These are phyloP conservation scores for Netelia inedita DNA, from an alignment of 2,888 invertebrate species.

Conservation along the genomic window DNA sequence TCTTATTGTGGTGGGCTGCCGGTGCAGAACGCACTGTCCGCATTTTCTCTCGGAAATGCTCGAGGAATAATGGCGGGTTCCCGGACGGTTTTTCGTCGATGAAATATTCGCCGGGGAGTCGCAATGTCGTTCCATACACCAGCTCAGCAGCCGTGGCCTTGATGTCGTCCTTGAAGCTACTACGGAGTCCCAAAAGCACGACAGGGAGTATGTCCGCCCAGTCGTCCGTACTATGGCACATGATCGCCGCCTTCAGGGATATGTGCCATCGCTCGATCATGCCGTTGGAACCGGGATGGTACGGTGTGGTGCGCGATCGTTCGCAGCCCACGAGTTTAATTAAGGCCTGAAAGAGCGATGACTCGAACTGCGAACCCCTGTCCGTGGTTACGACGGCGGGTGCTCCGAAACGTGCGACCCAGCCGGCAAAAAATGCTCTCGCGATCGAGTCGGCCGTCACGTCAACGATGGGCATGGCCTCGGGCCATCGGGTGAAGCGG, in stretches of 20 bases:
- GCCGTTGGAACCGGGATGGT: slow-evolving; percentile 82
- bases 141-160: slow-evolving; percentile 58
- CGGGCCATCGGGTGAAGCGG: slow-evolving; percentile 75
- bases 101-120: slow-evolving; percentile 67
- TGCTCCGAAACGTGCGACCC: slow-evolving; percentile 46
- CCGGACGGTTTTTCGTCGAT: slow-evolving; percentile 44
- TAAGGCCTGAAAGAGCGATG: slow-evolving; percentile 73
- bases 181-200: slow-evolving; percentile 79
- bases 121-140: slow-evolving; percentile 63
- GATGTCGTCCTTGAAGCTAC: slow-evolving; percentile 63
- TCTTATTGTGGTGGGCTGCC: slow-evolving; percentile 59
- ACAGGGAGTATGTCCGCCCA: slow-evolving; percentile 48
- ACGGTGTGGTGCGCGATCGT: slow-evolving; percentile 75
- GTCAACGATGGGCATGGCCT: slow-evolving; percentile 70
- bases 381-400: slow-evolving; percentile 78
- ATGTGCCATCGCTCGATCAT: slow-evolving; percentile 83
- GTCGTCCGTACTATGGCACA: slow-evolving; percentile 69
- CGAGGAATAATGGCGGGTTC: slow-evolving; percentile 53
- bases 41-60: slow-evolving; percentile 61
- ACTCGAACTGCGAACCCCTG: slow-evolving; percentile 80
- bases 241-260: slow-evolving; percentile 81
- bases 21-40: slow-evolving; percentile 45
- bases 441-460: slow-evolving; percentile 55
- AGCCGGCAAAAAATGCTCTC: slow-evolving; percentile 32
- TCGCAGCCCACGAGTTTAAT: slow-evolving; percentile 71